Conservation (phyloP, 2,797 vertebrate species). For the Macropodus opercularis region DNA sequence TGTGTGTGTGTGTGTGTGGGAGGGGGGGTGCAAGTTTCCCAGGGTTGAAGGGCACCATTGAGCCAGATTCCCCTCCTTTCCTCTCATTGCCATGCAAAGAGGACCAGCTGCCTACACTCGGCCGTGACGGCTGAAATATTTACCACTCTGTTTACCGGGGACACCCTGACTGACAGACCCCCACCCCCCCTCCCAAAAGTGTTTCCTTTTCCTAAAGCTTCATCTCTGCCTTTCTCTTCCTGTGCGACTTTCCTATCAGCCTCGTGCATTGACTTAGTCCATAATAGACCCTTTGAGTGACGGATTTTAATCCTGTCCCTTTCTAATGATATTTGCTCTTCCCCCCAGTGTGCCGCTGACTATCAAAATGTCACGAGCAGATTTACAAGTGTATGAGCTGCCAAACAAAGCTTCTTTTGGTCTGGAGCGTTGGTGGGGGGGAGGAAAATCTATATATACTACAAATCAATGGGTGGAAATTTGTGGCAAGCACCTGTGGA, state of each 20-base stretch:
- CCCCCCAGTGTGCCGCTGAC: slow-evolving; percentile 60
- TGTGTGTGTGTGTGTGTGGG: slow-evolving; percentile 34
- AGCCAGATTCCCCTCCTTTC: slow-evolving; percentile 68
- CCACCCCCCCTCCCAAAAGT: background rate
- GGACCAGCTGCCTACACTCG: slow-evolving; percentile 82
- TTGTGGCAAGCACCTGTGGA: slow-evolving; percentile 68
- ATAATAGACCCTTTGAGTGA: slow-evolving; percentile 77
- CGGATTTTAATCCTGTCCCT: slow-evolving; percentile 72
- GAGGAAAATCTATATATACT: slow-evolving; percentile 74
- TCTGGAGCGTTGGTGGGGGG: slow-evolving; percentile 42
- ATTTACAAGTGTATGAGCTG: slow-evolving; percentile 76
- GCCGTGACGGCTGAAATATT: slow-evolving; percentile 85
- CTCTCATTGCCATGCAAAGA: slow-evolving; percentile 83
- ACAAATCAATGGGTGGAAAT: slow-evolving; percentile 76
- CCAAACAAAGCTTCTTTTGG: slow-evolving; percentile 83
- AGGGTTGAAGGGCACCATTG: slow-evolving; percentile 82
- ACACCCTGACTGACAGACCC: slow-evolving; percentile 67
- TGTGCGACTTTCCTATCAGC: slow-evolving; percentile 19
- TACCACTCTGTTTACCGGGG: slow-evolving; percentile 80
- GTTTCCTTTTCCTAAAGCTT: slow-evolving; percentile 32
- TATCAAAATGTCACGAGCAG: slow-evolving; percentile 84
- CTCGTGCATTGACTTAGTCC: slow-evolving; percentile 42
- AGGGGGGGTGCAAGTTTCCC: slow-evolving; percentile 57
- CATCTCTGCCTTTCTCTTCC: slow-evolving; percentile 6
- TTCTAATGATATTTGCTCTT: slow-evolving; percentile 78